These are phyloP conservation scores for Clunio marinus DNA, from an alignment of 2,888 invertebrate genomes.

Conservation along the genomic window DNA sequence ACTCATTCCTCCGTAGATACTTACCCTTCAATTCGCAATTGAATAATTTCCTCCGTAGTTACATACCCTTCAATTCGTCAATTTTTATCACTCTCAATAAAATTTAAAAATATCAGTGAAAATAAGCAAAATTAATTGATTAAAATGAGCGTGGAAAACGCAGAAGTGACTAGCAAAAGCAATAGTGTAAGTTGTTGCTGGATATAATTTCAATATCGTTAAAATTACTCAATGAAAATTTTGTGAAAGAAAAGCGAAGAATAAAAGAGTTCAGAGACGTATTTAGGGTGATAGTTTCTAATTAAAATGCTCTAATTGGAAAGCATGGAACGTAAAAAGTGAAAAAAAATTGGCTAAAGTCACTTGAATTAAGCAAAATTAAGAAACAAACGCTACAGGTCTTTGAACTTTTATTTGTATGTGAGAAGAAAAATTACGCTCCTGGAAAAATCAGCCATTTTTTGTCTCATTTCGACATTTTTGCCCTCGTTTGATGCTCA, in stretches of 20 bases:
- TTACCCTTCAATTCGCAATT: no score
- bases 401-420: conserved; percentile 22
- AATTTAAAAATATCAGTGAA: not conserved
- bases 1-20: no score
- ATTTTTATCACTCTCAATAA: no score
- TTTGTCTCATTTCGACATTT: conserved; percentile 28
- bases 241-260: conserved; percentile 35
- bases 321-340: no score
- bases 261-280: conserved; percentile 13
- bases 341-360: no score
- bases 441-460: conserved; percentile 32
- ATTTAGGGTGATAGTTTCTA: not conserved
- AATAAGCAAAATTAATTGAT: not conserved
- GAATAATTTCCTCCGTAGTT: no score
- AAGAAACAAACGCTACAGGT: not conserved
- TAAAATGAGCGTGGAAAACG: conserved; percentile 64
- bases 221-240: conserved; percentile 40
- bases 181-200: conserved; percentile 56
- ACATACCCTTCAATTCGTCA: no score
- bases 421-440: conserved; percentile 8
- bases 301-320: not conserved
- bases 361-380: not conserved
- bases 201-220: not conserved
- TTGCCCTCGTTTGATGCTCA: conserved; percentile 41
- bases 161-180: conserved; percentile 57